Evolutionary conservation across 2,888 invertebrate species (phyloP), one percentile per base, ranked within the genome.

Genomic region (Drosophila flavopinicola): DNA sequence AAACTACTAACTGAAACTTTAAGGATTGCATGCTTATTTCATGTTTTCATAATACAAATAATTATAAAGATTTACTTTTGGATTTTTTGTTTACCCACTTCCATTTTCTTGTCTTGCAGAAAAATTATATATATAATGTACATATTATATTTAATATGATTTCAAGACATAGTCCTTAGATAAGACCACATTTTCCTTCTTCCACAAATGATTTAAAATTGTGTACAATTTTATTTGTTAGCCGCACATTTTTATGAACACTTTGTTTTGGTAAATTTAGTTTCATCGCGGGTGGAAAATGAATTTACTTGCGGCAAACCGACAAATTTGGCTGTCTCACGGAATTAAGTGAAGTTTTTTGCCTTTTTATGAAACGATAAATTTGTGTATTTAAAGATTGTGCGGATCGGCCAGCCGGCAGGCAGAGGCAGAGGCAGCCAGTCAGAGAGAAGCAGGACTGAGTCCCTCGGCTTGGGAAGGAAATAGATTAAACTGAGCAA

Each of bases 291-390:
- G 52, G 52, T 17, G 30, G 37, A 47, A 60, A 70, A 54, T 66
- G 49, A 58, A 74, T 66, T 49, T 53, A 60, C 53, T 64, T 65
- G 56, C 63, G 73, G 73, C 48, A 3, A 51, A 41, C 30, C 59
- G 24, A 63, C 38, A 57, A 66, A 65, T 56, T 66, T 57, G 24
- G 37, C 44, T 63, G 68, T 41, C 66, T 59, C 38, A 25, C 47
- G 54, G 66, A 73, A 85, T 86, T 83, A 87, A 87, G 83, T 87
- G 85, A 85, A 87, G 74, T 75, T 66, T 41, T n/a, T 20, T 20
- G 38, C 75, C 78, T 78, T 88, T 88, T 88, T 88, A 88, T 89
- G 87, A 86, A 85, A 77, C 85, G 78, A 88, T 89, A 88, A 89
- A 89, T 89, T 89, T 69, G 73, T 80, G 76, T 83, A 83, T 88